Base-by-base conservation (phyloP, 1,140 invertebrate species). In the Drosophila rufa region DNA sequence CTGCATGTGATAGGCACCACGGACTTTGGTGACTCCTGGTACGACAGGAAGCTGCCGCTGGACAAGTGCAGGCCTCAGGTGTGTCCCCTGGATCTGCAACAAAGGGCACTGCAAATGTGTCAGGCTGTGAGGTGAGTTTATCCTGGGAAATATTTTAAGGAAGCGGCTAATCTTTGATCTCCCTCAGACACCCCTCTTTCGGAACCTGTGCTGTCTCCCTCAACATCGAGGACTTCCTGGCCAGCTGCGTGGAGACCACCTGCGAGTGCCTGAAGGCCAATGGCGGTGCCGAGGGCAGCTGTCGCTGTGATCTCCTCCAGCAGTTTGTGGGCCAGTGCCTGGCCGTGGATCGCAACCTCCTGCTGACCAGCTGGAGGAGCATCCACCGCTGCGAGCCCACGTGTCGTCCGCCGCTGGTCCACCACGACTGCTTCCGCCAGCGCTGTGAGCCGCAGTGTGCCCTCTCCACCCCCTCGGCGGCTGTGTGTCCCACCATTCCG, bases 221-320 rank as follows among this genome's bases (percentile, higher is more conserved):
- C 9, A 48, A 61, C 46, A 38, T 61, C 45, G 30, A 61, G 46
- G 59, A 61, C 33, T 61, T 61, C 33, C 46, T 61, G 14, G 43
- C 19, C 33, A 48, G 22, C 33, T 61, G 59, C 46, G 59, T 61
- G 30, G 59, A 61, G 33, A 61, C 45, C 0, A 61, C 59, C 1
- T 61, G 59, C 33, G 59, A 61, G 46, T 61, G 59, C 15, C 46
- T 61, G 33, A 61, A 61, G 33, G 19, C 59, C 14, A 61, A 61
- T 38, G 59, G 45, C 14, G 59, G 59, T n/a, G 59, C 46, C 15
- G 59, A 61, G 45, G 59, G 59, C 59, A 61, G 27, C 46, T 61
- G 59, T 14, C 59, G 59, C 33, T 61, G 59, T 22, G 59, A 61
- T 27, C 59, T 61, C 2, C 22, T 61, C 15, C 59, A 61, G 46